Base-by-base conservation (phyloP, 2,113 vertebrate species). In the Naja naja region DNA sequence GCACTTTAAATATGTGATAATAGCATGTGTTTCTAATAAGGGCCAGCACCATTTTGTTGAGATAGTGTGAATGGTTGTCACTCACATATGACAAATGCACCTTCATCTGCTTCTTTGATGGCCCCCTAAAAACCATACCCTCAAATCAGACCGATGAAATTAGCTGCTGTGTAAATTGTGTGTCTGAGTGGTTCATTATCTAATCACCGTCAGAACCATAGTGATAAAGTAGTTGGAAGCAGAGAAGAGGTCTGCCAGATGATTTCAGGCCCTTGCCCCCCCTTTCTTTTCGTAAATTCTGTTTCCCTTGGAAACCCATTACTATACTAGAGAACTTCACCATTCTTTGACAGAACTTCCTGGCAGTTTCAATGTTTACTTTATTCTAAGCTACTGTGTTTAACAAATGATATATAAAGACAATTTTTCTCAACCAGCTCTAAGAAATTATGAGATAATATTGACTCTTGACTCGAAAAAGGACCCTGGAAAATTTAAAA, bases 121-220 rank as follows among this genome's bases (percentile, higher is more conserved):
- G 97, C 96, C 97, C 97, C 98, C 98, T 97, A 97, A 97, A 98
- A 98, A 98, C 97, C 98, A 98, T 98, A 98, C 98, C 98, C 98
- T 98, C 98, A 97, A 98, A 98, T 98, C 98, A 98, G 98, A 96
- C 97, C 97, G 98, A 98, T 98, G 98, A 98, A 98, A 99, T 98
- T 98, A 96, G 98, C 98, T 98, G 97, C 98, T 98, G 98, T 98
- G 98, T 98, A 99, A 98, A 98, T 98, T 98, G 98, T 98, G 98
- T 98, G 98, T 98, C 98, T 98, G 98, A 99, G 98, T 98, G 98
- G 98, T 98, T 98, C 98, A 99, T 99, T 99, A 99, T 99, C 98
- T 99, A 99, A 99, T 99, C 98, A 99, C 98, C 98, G 97, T 98
- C 98, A 98, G 97, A 98, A 97, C 98, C 98, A 98, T 97, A 96